Evolutionary conservation across 2,797 vertebrate species (phyloP).

Genomic region (Gallinago nigripennis): DNA sequence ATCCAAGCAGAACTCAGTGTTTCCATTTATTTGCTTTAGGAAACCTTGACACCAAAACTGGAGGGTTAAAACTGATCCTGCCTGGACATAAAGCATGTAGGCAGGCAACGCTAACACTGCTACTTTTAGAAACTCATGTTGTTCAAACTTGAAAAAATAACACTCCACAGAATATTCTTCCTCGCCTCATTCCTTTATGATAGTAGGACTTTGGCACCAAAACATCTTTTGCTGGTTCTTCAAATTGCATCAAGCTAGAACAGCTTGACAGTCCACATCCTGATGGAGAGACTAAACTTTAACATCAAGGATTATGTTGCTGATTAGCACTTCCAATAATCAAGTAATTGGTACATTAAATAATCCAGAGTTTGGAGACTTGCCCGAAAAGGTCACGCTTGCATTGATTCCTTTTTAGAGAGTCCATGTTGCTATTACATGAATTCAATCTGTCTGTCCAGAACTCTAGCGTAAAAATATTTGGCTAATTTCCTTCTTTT

Average conservation of each 20-base stretch:
- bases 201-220: background rate
- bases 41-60: background rate
- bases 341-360: constrained; percentile 52
- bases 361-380: constrained; percentile 13
- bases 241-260: constrained; percentile 8
- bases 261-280: constrained; percentile 6
- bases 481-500: constrained; percentile 56
- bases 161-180: background rate
- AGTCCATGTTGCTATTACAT: background rate
- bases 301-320: constrained; percentile 33
- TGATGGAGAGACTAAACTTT: constrained; percentile 32
- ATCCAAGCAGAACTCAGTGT: constrained; percentile 29
- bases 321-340: constrained; percentile 63
- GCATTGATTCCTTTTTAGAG: constrained; percentile 20
- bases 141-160: constrained; percentile 1
- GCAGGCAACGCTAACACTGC: background rate
- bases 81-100: background rate
- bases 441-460: constrained; percentile 47
- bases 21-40: constrained; percentile 35
- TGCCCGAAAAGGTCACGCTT: background rate
- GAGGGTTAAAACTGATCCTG: background rate
- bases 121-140: constrained; percentile 34
- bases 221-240: constrained; percentile 1
- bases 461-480: constrained; percentile 16
- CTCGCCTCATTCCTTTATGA: background rate